Evolutionary conservation across 1,140 invertebrate species (phyloP).

Genomic region (Portunus trituberculatus): DNA sequence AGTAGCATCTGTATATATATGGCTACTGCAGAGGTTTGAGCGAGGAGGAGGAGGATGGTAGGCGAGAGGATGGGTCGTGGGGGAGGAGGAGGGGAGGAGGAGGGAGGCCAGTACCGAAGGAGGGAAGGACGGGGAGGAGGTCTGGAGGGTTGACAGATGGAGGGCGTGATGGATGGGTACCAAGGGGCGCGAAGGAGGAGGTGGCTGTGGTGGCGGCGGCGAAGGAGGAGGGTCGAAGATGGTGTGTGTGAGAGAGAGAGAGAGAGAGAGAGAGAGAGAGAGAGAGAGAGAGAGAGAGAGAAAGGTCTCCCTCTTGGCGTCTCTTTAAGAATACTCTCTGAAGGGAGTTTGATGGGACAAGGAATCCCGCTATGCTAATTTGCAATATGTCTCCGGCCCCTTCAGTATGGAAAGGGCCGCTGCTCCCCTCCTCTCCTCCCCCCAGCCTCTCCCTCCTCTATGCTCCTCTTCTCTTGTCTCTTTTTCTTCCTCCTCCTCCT

Average conservation of each 20-base stretch:
- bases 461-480: not conserved
- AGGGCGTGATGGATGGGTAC: not conserved
- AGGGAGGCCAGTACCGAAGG: not conserved
- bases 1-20: too few species aligned
- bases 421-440: not conserved
- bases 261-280: conserved; percentile 2
- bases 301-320: not conserved
- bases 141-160: not conserved
- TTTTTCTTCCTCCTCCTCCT: conserved; percentile 2
- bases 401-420: not conserved
- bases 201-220: not conserved
- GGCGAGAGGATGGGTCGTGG: not conserved
- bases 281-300: not conserved
- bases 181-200: conserved; percentile 6
- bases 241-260: not conserved
- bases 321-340: not conserved
- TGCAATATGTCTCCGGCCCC: too few species aligned
- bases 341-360: too few species aligned
- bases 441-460: not conserved
- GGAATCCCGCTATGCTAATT: too few species aligned
- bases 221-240: not conserved
- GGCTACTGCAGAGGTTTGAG: not conserved
- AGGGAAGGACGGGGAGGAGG: not conserved
- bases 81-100: not conserved
- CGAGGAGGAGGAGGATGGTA: not conserved